phyloP scores from a whole-genome alignment of 2,113 vertebrate species.

The Ptilonorhynchus violaceus region DNA sequence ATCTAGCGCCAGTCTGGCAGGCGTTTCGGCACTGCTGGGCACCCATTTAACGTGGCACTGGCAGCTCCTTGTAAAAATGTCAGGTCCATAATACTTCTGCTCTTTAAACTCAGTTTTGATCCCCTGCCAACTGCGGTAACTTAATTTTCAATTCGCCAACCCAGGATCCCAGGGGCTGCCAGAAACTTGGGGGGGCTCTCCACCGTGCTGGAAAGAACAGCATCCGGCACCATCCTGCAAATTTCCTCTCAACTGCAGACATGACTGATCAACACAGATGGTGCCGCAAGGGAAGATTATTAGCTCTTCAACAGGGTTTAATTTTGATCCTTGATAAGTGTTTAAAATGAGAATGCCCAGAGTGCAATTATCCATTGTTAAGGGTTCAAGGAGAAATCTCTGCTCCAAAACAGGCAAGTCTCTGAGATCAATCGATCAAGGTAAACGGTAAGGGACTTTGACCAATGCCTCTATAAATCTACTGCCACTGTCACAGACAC shows the following conservation, averaged over 20 bases:
- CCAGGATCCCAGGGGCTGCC: neutral
- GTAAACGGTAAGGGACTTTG: neutral
- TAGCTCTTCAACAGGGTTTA: slow-evolving; percentile 23
- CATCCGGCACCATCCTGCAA: neutral
- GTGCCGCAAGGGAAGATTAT: slow-evolving; percentile 31
- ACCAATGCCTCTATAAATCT: neutral
- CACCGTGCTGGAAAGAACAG: neutral
- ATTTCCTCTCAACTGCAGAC: slow-evolving; percentile 19
- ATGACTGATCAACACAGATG: slow-evolving; percentile 51
- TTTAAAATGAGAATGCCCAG: slow-evolving; percentile 29
- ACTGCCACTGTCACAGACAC: neutral
- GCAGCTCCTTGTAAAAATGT: neutral
- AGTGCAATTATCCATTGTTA: neutral
- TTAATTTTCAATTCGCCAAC: neutral
- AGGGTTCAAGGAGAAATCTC: slow-evolving; percentile 8
- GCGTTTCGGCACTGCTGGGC: neutral
- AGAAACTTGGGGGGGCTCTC: neutral
- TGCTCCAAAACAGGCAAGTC: neutral
- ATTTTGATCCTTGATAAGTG: slow-evolving; percentile 43
- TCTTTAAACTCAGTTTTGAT: slow-evolving; percentile 19
- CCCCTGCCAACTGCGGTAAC: neutral
- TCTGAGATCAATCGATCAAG: neutral
- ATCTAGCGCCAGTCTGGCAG: neutral
- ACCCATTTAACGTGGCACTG: neutral
- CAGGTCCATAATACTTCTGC: neutral